A percentile compares a stretch with the other conserved stretches of the same genome.
These are phyloP conservation scores for Pelodytes ibericus DNA, from an alignment of 2,797 vertebrate species.

Conservation along the genomic window DNA sequence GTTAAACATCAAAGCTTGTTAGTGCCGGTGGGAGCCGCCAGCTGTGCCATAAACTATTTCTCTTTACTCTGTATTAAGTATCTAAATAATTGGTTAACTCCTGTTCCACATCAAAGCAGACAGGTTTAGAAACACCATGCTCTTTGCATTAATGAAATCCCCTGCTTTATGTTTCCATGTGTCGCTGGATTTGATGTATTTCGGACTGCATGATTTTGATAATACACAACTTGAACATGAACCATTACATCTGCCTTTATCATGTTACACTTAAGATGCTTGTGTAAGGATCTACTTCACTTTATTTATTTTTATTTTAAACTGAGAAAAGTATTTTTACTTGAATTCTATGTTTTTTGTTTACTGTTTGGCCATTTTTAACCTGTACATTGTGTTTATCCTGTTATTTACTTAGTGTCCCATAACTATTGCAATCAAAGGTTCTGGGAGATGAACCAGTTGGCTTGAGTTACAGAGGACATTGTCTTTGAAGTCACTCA, in stretches of 20 bases:
- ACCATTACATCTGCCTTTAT: too few relatives aligned
- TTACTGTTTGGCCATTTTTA: too few relatives aligned
- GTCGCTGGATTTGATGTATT: constrained; percentile 16
- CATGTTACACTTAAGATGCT: neutral
- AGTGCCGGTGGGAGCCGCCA: neutral
- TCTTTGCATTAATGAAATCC: constrained; percentile 7
- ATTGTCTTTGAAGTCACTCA: neutral
- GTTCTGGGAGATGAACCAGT: neutral
- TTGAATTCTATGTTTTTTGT: too few relatives aligned
- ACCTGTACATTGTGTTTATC: too few relatives aligned
- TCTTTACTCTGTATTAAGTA: constrained; percentile 51
- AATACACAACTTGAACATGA: too few relatives aligned
- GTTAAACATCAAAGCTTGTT: constrained; percentile 39
- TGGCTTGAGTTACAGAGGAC: neutral
- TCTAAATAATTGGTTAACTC: constrained; percentile 27
- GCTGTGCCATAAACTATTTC: constrained; percentile 28
- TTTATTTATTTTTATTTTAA: too few relatives aligned
- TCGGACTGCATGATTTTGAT: neutral
- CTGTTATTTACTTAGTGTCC: too few relatives aligned
- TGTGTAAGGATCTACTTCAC: too few relatives aligned
- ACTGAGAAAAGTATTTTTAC: too few relatives aligned
- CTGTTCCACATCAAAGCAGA: constrained; percentile 37
- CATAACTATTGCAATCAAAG: neutral
- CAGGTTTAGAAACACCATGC: neutral
- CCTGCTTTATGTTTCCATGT: neutral